Conservation (phyloP, 1,140 invertebrate genomes). For the Stenopsyche tienmushanensis region DNA sequence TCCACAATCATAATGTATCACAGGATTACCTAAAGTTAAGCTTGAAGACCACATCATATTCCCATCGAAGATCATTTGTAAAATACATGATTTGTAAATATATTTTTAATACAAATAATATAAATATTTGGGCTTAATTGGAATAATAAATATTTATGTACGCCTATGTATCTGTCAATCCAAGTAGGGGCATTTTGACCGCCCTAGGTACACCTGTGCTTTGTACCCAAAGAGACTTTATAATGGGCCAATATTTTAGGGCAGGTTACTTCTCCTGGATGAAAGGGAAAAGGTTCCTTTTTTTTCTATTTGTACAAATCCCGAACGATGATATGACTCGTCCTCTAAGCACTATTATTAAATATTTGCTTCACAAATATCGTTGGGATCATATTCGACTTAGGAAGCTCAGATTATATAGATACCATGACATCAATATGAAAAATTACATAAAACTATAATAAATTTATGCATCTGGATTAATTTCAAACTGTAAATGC, state of each 20-base stretch:
- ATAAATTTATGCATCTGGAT: no score
- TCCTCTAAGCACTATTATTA: constrained; percentile 32
- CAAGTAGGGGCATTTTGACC: constrained; percentile 13
- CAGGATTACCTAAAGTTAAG: no score
- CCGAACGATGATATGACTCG: constrained; percentile 23
- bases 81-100: no score
- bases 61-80: no score
- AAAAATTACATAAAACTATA: neutral
- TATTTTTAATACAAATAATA: no score
- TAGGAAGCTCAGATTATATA: neutral
- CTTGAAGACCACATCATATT: no score
- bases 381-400: constrained; percentile 19
- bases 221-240: constrained; percentile 41
- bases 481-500: no score
- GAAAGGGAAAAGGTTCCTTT: constrained; percentile 21
- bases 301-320: constrained; percentile 18
- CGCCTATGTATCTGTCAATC: constrained; percentile 25
- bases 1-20: no score
- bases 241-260: constrained; percentile 41
- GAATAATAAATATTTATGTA: no score
- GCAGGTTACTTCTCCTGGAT: constrained; percentile 16
- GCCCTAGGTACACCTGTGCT: constrained; percentile 34
- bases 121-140: no score
- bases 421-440: neutral
- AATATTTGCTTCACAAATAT: constrained; percentile 38